Conservation (phyloP, 2,888 invertebrate genomes). For the Dascillus cervinus region DNA sequence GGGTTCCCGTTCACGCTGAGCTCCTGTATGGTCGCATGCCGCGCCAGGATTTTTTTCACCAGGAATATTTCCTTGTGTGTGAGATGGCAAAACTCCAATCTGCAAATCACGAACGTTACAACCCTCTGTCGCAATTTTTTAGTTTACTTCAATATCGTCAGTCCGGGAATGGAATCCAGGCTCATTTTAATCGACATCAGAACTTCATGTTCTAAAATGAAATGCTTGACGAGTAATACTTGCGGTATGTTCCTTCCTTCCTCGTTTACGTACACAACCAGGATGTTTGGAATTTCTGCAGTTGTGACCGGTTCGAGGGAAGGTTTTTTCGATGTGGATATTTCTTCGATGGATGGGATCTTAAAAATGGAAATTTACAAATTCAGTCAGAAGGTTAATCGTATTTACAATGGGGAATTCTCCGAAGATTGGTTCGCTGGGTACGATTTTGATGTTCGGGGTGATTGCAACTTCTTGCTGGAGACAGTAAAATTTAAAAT, state of each 20-base stretch:
- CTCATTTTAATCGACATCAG: background rate
- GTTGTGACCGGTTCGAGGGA: too few species aligned
- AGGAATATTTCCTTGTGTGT: constrained; percentile 28
- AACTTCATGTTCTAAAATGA: background rate
- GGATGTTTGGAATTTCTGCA: too few species aligned
- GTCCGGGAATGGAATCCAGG: background rate
- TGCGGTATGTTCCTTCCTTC: background rate
- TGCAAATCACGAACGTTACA: constrained; percentile 12
- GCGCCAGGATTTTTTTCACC: constrained; percentile 25
- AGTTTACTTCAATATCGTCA: constrained; percentile 1
- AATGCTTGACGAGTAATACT: background rate
- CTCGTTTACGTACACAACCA: background rate
- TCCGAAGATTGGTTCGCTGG: constrained; percentile 6
- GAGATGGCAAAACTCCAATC: constrained; percentile 33
- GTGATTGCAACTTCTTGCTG: background rate
- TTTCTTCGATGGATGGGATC: too few species aligned
- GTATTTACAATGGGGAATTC: constrained; percentile 4
- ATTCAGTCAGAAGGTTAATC: background rate
- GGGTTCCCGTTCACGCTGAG: constrained; percentile 37
- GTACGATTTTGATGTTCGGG: constrained; percentile 3
- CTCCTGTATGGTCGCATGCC: constrained; percentile 26
- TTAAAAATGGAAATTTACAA: too few species aligned
- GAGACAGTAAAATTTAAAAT: constrained; percentile 6
- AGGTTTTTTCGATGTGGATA: too few species aligned
- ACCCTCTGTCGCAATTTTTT: background rate